Evolutionary conservation across 2,888 invertebrate species (phyloP), one percentile per base, ranked within the genome.

Genomic region (Hecatera dysodea): DNA sequence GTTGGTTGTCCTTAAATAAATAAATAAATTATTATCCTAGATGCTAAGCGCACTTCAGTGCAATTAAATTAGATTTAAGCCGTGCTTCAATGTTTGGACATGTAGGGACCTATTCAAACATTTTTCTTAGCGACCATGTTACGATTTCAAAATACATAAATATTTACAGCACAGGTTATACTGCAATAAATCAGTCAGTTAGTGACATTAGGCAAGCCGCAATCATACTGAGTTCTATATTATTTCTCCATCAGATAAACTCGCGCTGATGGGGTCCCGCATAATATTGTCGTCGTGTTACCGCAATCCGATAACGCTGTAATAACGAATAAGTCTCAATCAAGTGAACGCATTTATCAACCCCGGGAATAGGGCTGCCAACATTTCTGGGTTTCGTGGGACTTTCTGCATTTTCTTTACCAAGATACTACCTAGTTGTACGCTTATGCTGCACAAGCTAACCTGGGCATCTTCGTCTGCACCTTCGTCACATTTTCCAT

Each of bases 241-340:
- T 84, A 85, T 87, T 89, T 86, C 86, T 83, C 82, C 86, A 87
- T 87, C 86, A 76, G 80, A 82, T 87, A 86, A 88, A 85, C 83
- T 81, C 75, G 75, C 75, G 75, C 80, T 86, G 86, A 86, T 87
- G 85, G 84, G 73, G 72, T 70, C 75, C 74, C 74, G 89, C 87
- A 89, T 90, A 91, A 90, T 91, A 89, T 88, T 88, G 90, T 90
- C 90, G 89, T 90, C 90, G 86, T 78, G 81, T 86, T 81, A 67
- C 80, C 82, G 84, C 83, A 85, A 88, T 84, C 81, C 85, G 92
- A 90, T 91, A 93, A 89, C 91, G 86, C 86, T 75, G 87, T 90
- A 90, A 91, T 90, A 89, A 88, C 85, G 90, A 89, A 91, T 91
- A 93, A 89, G 91, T 92, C 93, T 93, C 92, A 93, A 93, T 93